phyloP scores from a whole-genome alignment of 2,113 vertebrate genomes.

The Origma solitaria region DNA sequence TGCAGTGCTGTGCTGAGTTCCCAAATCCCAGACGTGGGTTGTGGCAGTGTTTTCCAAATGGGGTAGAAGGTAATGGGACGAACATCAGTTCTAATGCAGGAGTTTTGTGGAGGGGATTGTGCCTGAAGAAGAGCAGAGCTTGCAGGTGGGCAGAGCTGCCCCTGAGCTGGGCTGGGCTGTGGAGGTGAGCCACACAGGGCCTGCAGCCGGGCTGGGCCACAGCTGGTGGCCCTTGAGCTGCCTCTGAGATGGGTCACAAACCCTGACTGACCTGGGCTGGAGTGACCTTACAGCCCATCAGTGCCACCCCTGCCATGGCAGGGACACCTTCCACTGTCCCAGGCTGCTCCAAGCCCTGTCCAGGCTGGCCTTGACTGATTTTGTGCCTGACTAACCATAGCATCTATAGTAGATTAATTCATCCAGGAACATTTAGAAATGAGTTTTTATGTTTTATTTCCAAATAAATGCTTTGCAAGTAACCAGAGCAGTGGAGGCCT shows the following conservation, averaged over 20 bases:
- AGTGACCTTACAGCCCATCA: accelerated
- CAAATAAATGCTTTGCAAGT: too few species aligned
- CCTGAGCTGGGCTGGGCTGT: accelerated
- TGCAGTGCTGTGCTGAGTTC: accelerated
- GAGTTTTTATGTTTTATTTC: too few species aligned
- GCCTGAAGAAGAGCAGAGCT: accelerated
- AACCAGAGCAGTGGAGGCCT: too few species aligned
- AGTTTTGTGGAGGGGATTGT: not conserved
- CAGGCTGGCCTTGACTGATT: not conserved
- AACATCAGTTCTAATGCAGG: accelerated
- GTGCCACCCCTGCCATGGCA: not conserved
- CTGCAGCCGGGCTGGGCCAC: accelerated
- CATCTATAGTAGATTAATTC: too few species aligned
- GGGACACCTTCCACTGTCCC: not conserved
- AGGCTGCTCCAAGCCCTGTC: not conserved
- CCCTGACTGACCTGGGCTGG: not conserved
- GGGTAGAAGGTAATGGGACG: not conserved
- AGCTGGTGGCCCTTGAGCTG: not conserved
- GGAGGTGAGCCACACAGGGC: accelerated
- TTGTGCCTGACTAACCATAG: not conserved
- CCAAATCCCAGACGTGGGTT: accelerated
- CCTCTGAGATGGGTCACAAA: not conserved
- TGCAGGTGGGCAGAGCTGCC: not conserved
- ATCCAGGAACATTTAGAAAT: too few species aligned
- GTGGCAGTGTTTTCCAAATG: accelerated